Percentiles rank a stretch among this genome's conserved stretches.
These are phyloP conservation scores for Argynnis bischoffii DNA, from an alignment of 2,888 invertebrate species.

Conservation along the genomic window DNA sequence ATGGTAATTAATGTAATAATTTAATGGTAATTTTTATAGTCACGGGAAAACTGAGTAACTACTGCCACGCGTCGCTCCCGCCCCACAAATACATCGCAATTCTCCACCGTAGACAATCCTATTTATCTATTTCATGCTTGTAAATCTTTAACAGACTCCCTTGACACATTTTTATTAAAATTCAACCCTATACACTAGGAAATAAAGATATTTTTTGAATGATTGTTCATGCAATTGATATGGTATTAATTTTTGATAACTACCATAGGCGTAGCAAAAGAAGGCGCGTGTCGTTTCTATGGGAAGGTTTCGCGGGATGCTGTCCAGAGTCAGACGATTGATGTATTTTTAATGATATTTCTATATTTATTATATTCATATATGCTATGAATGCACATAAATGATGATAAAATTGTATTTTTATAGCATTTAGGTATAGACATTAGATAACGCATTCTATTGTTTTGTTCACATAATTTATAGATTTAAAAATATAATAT, in stretches of 20 bases:
- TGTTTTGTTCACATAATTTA: no score
- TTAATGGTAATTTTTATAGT: conserved; percentile 46
- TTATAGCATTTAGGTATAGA: no score
- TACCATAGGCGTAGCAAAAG: conserved; percentile 60
- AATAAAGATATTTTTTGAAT: conserved; percentile 31
- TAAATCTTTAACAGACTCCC: conserved; percentile 48
- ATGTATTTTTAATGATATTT: conserved; percentile 30
- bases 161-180: conserved; percentile 18
- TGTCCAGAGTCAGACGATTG: conserved; percentile 30
- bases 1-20: background rate
- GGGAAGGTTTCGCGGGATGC: conserved; percentile 55
- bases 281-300: conserved; percentile 73
- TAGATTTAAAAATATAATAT: no score
- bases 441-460: no score
- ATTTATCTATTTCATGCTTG: conserved; percentile 71
- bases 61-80: conserved; percentile 67
- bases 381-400: background rate
- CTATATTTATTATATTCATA: conserved; percentile 4
- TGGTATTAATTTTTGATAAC: conserved; percentile 49
- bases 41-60: conserved; percentile 73
- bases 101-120: conserved; percentile 61
- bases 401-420: no score
- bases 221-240: conserved; percentile 36
- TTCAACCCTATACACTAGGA: conserved; percentile 2
- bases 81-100: conserved; percentile 68